Percentiles rank a stretch among this genome's conserved stretches.
Conservation (phyloP, 2,888 invertebrate species). For the Cryptocephalus moraei region DNA sequence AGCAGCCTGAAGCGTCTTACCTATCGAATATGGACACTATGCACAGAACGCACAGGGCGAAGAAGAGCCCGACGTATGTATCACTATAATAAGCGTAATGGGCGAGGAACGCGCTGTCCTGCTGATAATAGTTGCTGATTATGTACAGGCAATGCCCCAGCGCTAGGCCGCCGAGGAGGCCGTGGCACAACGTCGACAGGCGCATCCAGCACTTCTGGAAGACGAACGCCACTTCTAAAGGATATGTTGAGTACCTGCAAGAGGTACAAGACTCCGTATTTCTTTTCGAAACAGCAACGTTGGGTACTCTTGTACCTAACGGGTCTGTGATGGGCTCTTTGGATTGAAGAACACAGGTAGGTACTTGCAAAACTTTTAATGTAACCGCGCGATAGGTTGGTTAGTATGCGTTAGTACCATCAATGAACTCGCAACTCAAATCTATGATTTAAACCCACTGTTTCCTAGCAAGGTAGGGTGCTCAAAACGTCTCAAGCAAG, state of each 20-base stretch:
- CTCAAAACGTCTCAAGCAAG: too few relatives aligned
- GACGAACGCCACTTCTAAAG: slow-evolving; percentile 44
- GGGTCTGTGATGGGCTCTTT: too few relatives aligned
- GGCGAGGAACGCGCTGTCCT: slow-evolving; percentile 28
- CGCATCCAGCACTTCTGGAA: slow-evolving; percentile 46
- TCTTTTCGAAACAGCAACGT: too few relatives aligned
- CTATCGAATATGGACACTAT: slow-evolving; percentile 50
- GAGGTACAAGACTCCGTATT: background rate
- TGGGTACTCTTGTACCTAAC: too few relatives aligned
- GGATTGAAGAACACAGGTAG: too few relatives aligned
- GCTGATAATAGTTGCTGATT: slow-evolving; percentile 40
- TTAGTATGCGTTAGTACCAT: too few relatives aligned
- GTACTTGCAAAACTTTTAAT: too few relatives aligned
- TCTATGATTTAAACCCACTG: too few relatives aligned
- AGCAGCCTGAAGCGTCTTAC: slow-evolving; percentile 29
- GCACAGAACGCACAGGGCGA: slow-evolving; percentile 48
- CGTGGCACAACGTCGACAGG: slow-evolving; percentile 47
- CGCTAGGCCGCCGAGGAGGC: slow-evolving; percentile 48
- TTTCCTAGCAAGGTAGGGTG: too few relatives aligned
- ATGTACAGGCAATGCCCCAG: slow-evolving; percentile 49
- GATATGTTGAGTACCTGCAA: slow-evolving; percentile 24
- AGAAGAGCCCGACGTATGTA: slow-evolving; percentile 40
- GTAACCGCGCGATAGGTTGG: too few relatives aligned
- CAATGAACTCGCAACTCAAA: too few relatives aligned
- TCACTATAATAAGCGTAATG: slow-evolving; percentile 35